These are phyloP conservation scores for Monoplex corrugatus DNA, from an alignment of 2,888 invertebrate species.

Conservation along the genomic window DNA sequence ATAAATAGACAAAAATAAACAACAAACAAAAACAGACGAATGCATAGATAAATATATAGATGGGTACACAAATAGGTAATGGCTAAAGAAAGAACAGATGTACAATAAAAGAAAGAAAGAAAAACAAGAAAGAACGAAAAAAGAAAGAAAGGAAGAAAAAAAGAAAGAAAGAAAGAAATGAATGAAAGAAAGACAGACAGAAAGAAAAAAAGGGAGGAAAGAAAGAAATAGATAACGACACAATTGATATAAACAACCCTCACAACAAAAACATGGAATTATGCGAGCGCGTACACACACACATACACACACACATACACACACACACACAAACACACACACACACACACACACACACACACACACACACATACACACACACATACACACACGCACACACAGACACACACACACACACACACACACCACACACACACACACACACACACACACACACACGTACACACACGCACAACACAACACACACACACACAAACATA, in stretches of 20 bases:
- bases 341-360: slow-evolving; percentile 20
- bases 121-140: not conserved
- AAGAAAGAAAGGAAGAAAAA: not conserved
- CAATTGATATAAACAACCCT: too few species aligned
- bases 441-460: not conserved
- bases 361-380: slow-evolving; percentile 10
- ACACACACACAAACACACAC: slow-evolving; percentile 5
- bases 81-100: not conserved
- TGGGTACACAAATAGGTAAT: not conserved
- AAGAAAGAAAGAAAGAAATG: not conserved
- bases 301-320: not conserved
- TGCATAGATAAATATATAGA: not conserved
- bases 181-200: not conserved
- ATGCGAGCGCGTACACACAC: not conserved
- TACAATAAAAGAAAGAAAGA: not conserved
- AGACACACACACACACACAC: slow-evolving; percentile 4
- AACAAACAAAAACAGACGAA: not conserved
- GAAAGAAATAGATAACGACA: not conserved
- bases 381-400: not conserved
- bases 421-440: not conserved
- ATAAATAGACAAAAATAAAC: not conserved
- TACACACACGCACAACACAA: not conserved
- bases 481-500: not conserved
- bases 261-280: not conserved
- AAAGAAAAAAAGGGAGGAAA: not conserved